Percentiles rank a stretch among this genome's conserved stretches.
Conservation (phyloP, 1,140 invertebrate genomes). For the Leptoteleia sp. region DNA sequence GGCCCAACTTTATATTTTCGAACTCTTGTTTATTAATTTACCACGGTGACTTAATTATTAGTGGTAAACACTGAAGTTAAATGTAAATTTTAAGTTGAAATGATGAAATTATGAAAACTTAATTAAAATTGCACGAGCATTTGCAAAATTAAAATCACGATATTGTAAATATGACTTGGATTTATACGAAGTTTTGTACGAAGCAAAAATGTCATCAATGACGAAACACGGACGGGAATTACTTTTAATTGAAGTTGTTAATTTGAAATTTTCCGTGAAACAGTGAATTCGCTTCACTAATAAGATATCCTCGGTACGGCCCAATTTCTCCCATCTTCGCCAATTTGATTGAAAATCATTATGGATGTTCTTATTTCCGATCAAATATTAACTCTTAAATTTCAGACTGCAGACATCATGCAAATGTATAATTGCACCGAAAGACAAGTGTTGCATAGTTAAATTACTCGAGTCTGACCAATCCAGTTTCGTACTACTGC, state of each 20-base stretch:
- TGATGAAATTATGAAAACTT: background rate
- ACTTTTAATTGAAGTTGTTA: slow-evolving; percentile 22
- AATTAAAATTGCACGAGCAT: background rate
- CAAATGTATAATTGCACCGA: slow-evolving; percentile 11
- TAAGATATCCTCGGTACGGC: slow-evolving; percentile 12
- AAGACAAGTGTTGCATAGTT: slow-evolving; percentile 2
- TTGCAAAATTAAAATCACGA: too few species aligned
- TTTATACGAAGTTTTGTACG: slow-evolving; percentile 1
- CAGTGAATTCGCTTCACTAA: slow-evolving; percentile 10
- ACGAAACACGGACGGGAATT: slow-evolving; percentile 22
- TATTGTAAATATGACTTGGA: too few species aligned
- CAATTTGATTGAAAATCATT: slow-evolving; percentile 34
- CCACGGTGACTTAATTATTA: background rate
- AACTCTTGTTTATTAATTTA: slow-evolving; percentile 22
- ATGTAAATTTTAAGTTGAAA: background rate
- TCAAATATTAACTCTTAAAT: slow-evolving; percentile 23
- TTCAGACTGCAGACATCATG: slow-evolving; percentile 3
- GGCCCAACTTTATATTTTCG: slow-evolving; percentile 30
- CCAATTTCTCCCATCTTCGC: slow-evolving; percentile 6
- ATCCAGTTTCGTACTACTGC: background rate
- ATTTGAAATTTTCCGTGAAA: slow-evolving; percentile 16
- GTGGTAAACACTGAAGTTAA: background rate
- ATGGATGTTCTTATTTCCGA: background rate
- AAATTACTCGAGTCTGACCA: slow-evolving; percentile 6
- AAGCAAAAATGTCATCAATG: slow-evolving; percentile 24